phyloP scores from a whole-genome alignment of 2,797 vertebrate species.

The Hemibagrus guttatus region DNA sequence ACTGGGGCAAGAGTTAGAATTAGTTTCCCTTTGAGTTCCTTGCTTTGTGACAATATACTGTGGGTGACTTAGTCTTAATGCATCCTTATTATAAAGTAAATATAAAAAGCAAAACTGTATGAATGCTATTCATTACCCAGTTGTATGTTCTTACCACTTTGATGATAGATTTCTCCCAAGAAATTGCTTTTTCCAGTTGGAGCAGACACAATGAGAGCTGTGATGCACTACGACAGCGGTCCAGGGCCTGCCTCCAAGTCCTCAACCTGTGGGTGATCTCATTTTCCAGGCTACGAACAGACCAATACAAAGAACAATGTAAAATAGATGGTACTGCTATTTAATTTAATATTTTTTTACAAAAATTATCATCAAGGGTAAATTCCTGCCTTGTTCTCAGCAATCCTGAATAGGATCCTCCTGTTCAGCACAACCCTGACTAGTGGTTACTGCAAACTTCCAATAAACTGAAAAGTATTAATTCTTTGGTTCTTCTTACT shows the following conservation, averaged over 20 bases:
- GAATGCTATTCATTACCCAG: neutral
- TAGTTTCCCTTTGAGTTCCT: slow-evolving; percentile 52
- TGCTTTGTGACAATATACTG: neutral
- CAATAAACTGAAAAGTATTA: neutral
- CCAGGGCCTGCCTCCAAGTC: slow-evolving; percentile 90
- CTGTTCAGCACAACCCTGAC: neutral
- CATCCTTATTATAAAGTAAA: neutral
- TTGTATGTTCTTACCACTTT: slow-evolving; percentile 80
- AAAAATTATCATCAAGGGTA: neutral
- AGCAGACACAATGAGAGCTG: slow-evolving; percentile 88
- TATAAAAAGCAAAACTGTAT: neutral
- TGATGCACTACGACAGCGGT: slow-evolving; percentile 88
- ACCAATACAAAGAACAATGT: neutral
- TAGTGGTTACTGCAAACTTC: neutral
- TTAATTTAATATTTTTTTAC: neutral
- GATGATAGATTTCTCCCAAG: slow-evolving; percentile 94
- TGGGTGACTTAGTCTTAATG: neutral
- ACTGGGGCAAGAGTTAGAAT: neutral
- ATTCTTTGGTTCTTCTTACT: no score
- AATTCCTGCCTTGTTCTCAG: neutral
- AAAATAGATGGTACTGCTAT: neutral
- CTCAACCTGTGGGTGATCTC: slow-evolving; percentile 91
- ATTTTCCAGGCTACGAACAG: slow-evolving; percentile 61
- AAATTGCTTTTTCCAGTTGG: slow-evolving; percentile 87
- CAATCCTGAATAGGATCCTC: neutral